Evolutionary conservation across 2,113 vertebrate genomes (phyloP), one percentile per base, ranked within the genome.

Genomic region (Triplophysa tibetana): DNA sequence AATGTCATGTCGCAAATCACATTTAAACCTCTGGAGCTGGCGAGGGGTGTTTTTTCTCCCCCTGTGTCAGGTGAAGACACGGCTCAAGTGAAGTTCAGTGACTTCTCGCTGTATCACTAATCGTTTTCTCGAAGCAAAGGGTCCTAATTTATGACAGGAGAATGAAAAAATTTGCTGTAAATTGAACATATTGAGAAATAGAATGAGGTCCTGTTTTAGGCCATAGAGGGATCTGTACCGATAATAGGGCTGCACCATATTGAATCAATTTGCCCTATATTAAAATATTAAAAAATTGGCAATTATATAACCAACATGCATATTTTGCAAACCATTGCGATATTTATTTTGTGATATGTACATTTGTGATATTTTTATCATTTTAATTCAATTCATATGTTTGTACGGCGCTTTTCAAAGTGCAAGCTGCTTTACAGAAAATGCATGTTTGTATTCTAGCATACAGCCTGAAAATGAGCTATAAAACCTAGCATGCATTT

Each of bases 1-100:
- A 52, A 65, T 52, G 41, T 63, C 26, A 63, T 75, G 60, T 13
- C 62, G 41, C 56, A 50, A 65, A 65, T 64, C 26, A 65, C 75
- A 77, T 50, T 62, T 62, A 50, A 75, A 75, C 13, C 26, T 69
- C 72, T 81, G n/a, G 38, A 80, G 19, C 14, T 21, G 54, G 16
- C n/a, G 54, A 24, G 9, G 8, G 38, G 8, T 67, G 12, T 43
- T 48, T 33, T 14, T 1, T 64, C 16, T 9, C 1, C 19, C 16
- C n/a, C 8, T 45, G 9, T 23, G 23, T 69, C 69, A 54, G 45
- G 19, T 33, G 50, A 72, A 72, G 69, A 23, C 33, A 43, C 17
- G 4, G 63, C 58, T 63, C 72, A 48, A 63, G 58, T 75, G 41
- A 75, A 50, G 58, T 63, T 48, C 62, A 16, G 14, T 23, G 72